Base-by-base conservation (phyloP, 37 sponge, comb jelly and placozoan species). In the Geodia barretti region DNA sequence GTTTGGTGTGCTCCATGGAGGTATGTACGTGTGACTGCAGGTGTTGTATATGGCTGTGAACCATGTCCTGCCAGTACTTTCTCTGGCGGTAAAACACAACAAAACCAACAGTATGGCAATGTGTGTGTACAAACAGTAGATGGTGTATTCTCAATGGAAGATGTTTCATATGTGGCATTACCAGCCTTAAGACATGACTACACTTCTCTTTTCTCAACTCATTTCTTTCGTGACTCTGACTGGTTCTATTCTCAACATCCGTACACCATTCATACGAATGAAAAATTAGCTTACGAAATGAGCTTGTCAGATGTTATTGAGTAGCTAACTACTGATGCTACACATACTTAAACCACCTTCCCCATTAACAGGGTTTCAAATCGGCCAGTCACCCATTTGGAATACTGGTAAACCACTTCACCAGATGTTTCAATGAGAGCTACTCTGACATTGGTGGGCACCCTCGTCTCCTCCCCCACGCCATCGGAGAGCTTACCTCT, bases 401-500 rank as follows among this genome's bases (percentile, higher is more conserved):
- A 1, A 60, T 77, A 23, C 87, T 93, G 1, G 70, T 93, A 28
- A 87, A 78, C 47, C 47, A 75, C 36, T 77, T 93, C 31, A 77
- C 74, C 0, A 83, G 63, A 62, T 83, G 79, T 60, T 89, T 82
- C 41, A 35, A 67, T 21, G 77, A 89, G 62, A 84, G 87, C 75
- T 93, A 93, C 73, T 83, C 84, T 36, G 94, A 87, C 4, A 35
- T 93, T 17, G 90, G 83, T 7, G 54, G 68, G 3, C 78, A 83
- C 41, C 72, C 26, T 40, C 60, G 66, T 30, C 81, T 93, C 21
- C 87, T 93, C 25, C 84, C 87, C 25, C 90, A 93, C 58, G 90
- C 87, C 60, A 89, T 93, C 29, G 68, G 83, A 37, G 94, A 93
- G 69, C 77, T 90, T n/a, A 82, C 77, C 75, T 76, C 83, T 35